Conservation (phyloP, 2,113 vertebrate genomes). For the Myotis davidii region DNA sequence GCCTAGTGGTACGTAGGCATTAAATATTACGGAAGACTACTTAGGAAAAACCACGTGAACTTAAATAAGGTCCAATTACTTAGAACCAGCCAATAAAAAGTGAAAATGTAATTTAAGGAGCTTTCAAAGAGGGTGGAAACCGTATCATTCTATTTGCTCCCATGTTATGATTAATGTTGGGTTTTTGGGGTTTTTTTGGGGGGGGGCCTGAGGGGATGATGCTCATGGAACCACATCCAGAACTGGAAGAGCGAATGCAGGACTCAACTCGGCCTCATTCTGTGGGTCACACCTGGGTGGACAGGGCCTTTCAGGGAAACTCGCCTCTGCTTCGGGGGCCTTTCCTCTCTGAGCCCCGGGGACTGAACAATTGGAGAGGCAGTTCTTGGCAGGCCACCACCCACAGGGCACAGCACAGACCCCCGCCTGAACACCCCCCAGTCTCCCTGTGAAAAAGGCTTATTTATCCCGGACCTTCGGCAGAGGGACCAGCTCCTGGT, state of each 20-base stretch:
- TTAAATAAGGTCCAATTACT: background rate
- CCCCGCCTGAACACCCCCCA: background rate
- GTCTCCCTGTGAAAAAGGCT: background rate
- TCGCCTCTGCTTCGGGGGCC: background rate
- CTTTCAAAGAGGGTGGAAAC: background rate
- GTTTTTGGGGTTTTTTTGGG: too few species aligned
- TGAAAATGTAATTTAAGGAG: background rate
- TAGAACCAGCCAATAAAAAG: background rate
- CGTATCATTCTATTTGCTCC: background rate
- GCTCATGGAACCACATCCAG: background rate
- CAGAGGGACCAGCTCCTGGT: background rate
- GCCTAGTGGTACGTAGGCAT: background rate
- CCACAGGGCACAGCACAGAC: background rate
- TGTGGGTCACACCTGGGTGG: background rate
- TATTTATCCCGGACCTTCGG: background rate
- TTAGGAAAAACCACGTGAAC: background rate
- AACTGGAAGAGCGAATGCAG: background rate
- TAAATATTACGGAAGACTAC: background rate
- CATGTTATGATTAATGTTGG: background rate
- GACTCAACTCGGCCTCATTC: background rate
- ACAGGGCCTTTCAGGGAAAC: background rate
- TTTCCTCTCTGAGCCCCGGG: background rate
- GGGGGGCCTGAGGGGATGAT: background rate
- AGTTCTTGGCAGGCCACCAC: background rate
- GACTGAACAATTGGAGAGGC: background rate